phyloP scores from a whole-genome alignment of 1,140 invertebrate species.

The Leucophenga varia region DNA sequence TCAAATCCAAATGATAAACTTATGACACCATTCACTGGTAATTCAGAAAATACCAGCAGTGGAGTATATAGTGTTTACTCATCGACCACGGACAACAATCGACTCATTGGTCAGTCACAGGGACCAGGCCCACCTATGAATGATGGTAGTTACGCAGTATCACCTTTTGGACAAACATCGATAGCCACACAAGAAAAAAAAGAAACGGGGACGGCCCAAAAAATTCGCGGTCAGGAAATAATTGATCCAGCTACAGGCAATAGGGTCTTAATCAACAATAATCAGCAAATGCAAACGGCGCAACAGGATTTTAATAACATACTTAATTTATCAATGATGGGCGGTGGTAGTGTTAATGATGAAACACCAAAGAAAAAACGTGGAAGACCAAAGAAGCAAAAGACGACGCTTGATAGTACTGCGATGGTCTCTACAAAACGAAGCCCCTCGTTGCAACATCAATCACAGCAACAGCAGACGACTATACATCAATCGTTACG shows the following conservation, averaged over 20 bases:
- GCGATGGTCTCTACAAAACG: too few species aligned
- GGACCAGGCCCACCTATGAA: slow-evolving; percentile 16
- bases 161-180: too few species aligned
- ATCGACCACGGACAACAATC: too few species aligned
- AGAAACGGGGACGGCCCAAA: slow-evolving; percentile 84
- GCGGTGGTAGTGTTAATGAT: background rate
- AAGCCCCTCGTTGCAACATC: background rate
- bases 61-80: too few species aligned
- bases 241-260: slow-evolving; percentile 21
- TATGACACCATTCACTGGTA: too few species aligned
- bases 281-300: slow-evolving; percentile 3
- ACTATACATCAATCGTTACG: slow-evolving; percentile 3
- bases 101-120: background rate
- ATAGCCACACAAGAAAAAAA: slow-evolving; percentile 68
- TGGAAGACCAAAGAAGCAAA: slow-evolving; percentile 81
- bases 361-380: slow-evolving; percentile 76
- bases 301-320: slow-evolving; percentile 44
- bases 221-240: slow-evolving; percentile 69
- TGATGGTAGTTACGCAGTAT: slow-evolving; percentile 8
- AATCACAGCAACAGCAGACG: slow-evolving; percentile 9
- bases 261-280: slow-evolving; percentile 18
- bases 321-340: slow-evolving; percentile 42
- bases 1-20: background rate
- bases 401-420: slow-evolving; percentile 57
- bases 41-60: too few species aligned